Conservation (phyloP, 2,888 invertebrate genomes). For the Thalpophila matura region DNA sequence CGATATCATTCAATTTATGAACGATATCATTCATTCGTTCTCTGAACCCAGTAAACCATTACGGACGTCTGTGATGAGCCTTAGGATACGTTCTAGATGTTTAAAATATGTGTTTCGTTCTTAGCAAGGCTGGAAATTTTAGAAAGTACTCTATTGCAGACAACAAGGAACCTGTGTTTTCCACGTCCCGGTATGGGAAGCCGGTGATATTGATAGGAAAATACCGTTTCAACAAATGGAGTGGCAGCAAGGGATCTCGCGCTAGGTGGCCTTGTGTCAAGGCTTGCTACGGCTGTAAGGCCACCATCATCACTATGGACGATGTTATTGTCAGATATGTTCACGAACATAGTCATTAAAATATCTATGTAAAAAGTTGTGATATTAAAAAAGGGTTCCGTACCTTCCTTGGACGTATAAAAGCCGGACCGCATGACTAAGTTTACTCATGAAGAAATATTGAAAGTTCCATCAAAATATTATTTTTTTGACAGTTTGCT, state of each 20-base stretch:
- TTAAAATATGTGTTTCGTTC: background rate
- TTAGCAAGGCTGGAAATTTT: background rate
- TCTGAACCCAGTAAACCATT: too few relatives aligned
- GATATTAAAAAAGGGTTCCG: background rate
- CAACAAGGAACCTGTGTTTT: constrained; percentile 29
- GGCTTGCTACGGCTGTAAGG: constrained; percentile 61
- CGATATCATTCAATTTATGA: too few relatives aligned
- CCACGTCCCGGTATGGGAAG: constrained; percentile 70
- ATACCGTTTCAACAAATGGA: constrained; percentile 66
- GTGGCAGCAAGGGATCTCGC: constrained; percentile 49
- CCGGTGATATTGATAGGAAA: constrained; percentile 66
- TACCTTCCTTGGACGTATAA: too few relatives aligned
- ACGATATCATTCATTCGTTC: too few relatives aligned
- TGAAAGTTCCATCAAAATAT: too few relatives aligned
- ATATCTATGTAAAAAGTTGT: constrained; percentile 11
- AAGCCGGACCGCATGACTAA: too few relatives aligned
- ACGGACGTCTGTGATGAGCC: too few relatives aligned
- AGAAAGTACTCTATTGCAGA: constrained; percentile 20
- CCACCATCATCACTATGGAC: constrained; percentile 62
- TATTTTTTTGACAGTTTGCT: too few relatives aligned
- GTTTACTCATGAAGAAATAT: too few relatives aligned
- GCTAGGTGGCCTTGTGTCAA: constrained; percentile 68
- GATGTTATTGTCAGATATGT: constrained; percentile 46
- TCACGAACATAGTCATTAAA: constrained; percentile 58
- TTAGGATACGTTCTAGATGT: background rate